These are phyloP conservation scores for Drosophila ercepeae DNA, from an alignment of 1,140 invertebrate species.

Conservation along the genomic window DNA sequence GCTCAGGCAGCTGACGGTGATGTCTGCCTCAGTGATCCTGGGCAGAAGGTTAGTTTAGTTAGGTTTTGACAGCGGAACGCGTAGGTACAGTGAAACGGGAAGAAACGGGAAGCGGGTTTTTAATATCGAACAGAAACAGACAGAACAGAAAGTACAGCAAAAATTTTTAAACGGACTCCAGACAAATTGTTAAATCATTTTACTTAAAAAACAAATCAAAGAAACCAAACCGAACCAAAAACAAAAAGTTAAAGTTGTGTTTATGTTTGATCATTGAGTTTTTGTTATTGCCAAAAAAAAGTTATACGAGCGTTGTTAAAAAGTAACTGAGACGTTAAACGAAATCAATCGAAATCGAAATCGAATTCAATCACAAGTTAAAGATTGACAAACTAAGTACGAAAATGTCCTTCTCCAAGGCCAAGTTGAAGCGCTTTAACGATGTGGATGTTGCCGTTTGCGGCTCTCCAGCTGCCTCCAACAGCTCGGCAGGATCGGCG, in stretches of 20 bases:
- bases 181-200: slow-evolving; percentile 56
- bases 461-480: slow-evolving; percentile 67
- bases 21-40: slow-evolving; percentile 50
- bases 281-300: slow-evolving; percentile 52
- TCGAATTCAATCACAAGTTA: slow-evolving; percentile 8
- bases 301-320: slow-evolving; percentile 39
- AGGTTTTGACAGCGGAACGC: slow-evolving; percentile 79
- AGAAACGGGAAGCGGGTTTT: slow-evolving; percentile 53
- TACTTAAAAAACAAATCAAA: background rate
- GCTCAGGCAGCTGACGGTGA: background rate
- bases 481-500: slow-evolving; percentile 60
- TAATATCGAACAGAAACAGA: slow-evolving; percentile 42
- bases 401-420: slow-evolving; percentile 81
- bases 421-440: slow-evolving; percentile 83
- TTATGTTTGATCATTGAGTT: slow-evolving; percentile 68
- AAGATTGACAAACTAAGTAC: slow-evolving; percentile 1
- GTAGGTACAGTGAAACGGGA: slow-evolving; percentile 70
- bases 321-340: slow-evolving; percentile 11
- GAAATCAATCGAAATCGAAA: slow-evolving; percentile 25
- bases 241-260: slow-evolving; percentile 58
- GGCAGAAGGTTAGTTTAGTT: slow-evolving; percentile 60
- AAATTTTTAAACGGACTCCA: slow-evolving; percentile 49
- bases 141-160: slow-evolving; percentile 51
- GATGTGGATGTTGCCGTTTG: slow-evolving; percentile 75
- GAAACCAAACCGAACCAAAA: slow-evolving; percentile 16